Conservation (phyloP, 2,797 vertebrate genomes). For the Strix occidentalis region DNA sequence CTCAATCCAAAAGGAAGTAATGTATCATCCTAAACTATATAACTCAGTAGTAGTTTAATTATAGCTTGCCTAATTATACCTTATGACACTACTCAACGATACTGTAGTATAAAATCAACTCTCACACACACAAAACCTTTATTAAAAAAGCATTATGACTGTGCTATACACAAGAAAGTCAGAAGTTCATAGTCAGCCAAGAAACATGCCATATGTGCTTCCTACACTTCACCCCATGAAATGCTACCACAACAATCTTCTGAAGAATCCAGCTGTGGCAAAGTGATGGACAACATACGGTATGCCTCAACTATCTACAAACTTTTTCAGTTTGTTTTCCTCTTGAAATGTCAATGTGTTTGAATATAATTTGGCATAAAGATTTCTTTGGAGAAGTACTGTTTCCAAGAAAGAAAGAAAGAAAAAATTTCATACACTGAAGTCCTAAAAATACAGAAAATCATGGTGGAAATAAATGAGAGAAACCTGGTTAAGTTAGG, state of each 20-base stretch:
- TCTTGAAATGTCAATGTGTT: background rate
- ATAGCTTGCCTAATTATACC: constrained; percentile 31
- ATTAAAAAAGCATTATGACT: background rate
- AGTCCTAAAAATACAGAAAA: background rate
- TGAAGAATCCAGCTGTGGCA: background rate
- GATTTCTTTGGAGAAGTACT: background rate
- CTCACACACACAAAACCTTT: background rate
- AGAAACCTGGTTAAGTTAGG: background rate
- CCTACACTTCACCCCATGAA: background rate
- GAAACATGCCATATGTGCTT: background rate
- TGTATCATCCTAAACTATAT: background rate
- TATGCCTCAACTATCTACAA: background rate
- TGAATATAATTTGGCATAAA: background rate
- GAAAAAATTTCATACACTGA: background rate
- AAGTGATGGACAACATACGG: background rate
- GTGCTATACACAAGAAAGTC: background rate
- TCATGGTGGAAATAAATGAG: background rate
- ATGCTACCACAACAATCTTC: background rate
- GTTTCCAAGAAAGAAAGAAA: background rate
- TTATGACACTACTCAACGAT: background rate
- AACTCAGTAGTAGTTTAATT: constrained; percentile 44
- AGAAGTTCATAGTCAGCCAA: background rate
- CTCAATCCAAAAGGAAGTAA: constrained; percentile 44
- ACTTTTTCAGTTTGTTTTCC: background rate
- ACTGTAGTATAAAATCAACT: background rate